Evolutionary conservation across 2,113 vertebrate genomes (phyloP).

Genomic region (Physeter macrocephalus): DNA sequence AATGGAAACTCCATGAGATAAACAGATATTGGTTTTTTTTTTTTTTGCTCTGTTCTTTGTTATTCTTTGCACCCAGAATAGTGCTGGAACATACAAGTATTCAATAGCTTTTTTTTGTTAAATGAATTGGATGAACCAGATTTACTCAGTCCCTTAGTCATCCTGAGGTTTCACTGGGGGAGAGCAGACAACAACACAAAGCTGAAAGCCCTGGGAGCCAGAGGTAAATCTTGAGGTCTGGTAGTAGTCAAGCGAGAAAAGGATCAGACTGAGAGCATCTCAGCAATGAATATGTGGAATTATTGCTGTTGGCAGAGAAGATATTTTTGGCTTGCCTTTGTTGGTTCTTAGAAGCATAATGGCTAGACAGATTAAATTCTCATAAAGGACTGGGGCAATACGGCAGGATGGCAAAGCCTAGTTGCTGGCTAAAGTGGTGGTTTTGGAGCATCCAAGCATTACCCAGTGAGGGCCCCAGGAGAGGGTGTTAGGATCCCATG

Average conservation of each 20-base stretch:
- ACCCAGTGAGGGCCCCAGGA: neutral
- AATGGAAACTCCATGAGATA: neutral
- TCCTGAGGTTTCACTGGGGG: neutral
- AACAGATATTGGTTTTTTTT: neutral
- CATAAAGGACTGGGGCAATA: neutral
- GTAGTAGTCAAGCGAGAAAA: neutral
- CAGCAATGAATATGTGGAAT: neutral
- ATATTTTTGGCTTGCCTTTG: neutral
- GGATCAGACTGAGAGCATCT: neutral
- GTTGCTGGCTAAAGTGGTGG: neutral
- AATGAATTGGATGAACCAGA: neutral
- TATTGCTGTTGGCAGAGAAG: neutral
- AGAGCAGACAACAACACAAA: neutral
- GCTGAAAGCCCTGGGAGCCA: neutral
- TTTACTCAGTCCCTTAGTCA: neutral
- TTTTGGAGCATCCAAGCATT: neutral
- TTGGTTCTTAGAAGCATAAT: neutral
- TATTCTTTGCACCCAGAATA: neutral
- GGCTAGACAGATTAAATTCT: neutral
- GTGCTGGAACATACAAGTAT: neutral
- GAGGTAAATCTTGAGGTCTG: neutral
- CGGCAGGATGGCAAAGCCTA: neutral
- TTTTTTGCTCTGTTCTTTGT: neutral
- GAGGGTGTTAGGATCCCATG: neutral
- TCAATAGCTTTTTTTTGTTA: neutral